Base-by-base conservation (phyloP, 2,797 vertebrate species). In the Malurus leucopterus region DNA sequence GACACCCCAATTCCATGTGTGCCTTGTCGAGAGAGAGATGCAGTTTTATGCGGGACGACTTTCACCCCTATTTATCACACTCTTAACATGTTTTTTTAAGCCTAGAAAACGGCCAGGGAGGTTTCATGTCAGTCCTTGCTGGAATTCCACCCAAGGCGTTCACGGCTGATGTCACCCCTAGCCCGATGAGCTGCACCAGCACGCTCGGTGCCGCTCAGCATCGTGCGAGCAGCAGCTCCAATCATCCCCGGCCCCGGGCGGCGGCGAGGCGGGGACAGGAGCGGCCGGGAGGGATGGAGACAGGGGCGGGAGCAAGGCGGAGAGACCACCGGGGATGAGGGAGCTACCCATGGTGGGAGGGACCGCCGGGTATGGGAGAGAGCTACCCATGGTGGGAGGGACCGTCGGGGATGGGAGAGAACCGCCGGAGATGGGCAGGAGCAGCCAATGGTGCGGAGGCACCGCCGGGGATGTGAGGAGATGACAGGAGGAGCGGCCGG, bases 351-450 rank as follows among this genome's bases (percentile, higher is more conserved):
- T 36, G 43, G 43, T 15, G 16, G 43, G 22, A 29, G 10, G 49
- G 22, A 8, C 44, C 44, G 16, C 32, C 13, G 8, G 1, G 0
- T n/a, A n/a, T n/a, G n/a, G 1, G 0, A n/a, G 10, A 9, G 34
- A 36, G 36, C 36, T 36, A 36, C 9, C 36, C 36, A 10, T 36
- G 43, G 43, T 13, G 15, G 43, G 22, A 29, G 9, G 47, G 22
- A 8, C 44, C 44, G 16, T 24, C 13, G 8, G 1, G 0, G 11
- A 3, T 26, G 68, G 24, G 40, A 7, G 12, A 17, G 3, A 57
- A 34, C 16, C 1, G 8, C 9, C 23, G 5, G 1, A 24, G 7
- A 7, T 4, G 20, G 19, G 16, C 29, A 4, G 5, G 13, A 20
- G 8, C 30, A 11, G 30, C 4, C 36, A 2, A 2, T 9, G 27